Evolutionary conservation across 1,140 invertebrate genomes (phyloP).

Genomic region (Hyles vespertilio): DNA sequence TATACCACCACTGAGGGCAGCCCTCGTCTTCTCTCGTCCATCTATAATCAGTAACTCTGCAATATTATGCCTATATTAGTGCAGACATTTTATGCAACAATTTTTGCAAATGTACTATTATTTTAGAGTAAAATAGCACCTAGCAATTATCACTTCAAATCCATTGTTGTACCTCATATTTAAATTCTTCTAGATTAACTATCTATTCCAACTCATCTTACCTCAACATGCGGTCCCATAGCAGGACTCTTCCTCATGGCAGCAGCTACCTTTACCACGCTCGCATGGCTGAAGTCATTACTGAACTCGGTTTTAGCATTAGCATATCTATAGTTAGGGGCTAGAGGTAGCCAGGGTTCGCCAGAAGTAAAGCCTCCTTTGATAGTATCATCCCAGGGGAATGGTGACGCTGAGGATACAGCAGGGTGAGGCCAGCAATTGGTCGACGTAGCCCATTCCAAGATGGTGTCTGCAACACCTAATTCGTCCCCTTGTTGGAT

Average conservation of each 20-base stretch:
- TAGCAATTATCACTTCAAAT: no score
- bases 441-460: conserved; percentile 42
- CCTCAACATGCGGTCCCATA: conserved; percentile 56
- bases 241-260: conserved; percentile 60
- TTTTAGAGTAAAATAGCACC: no score
- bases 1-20: no score
- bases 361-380: conserved; percentile 76
- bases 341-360: conserved; percentile 78
- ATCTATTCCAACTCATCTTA: conserved; percentile 9
- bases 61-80: no score
- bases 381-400: conserved; percentile 81
- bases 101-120: no score
- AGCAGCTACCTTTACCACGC: conserved; percentile 47
- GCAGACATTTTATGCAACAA: no score
- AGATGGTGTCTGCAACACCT: conserved; percentile 78
- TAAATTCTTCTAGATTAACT: no score
- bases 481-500: conserved; percentile 86
- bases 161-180: no score
- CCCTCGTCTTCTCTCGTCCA: no score
- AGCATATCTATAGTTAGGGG: conserved; percentile 72
- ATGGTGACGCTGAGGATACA: conserved; percentile 76
- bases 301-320: conserved; percentile 76
- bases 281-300: conserved; percentile 51
- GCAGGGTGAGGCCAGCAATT: conserved; percentile 45
- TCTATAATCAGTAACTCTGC: no score